Evolutionary conservation across 2,888 invertebrate genomes (phyloP).

Genomic region (Heteromurus nitidus): DNA sequence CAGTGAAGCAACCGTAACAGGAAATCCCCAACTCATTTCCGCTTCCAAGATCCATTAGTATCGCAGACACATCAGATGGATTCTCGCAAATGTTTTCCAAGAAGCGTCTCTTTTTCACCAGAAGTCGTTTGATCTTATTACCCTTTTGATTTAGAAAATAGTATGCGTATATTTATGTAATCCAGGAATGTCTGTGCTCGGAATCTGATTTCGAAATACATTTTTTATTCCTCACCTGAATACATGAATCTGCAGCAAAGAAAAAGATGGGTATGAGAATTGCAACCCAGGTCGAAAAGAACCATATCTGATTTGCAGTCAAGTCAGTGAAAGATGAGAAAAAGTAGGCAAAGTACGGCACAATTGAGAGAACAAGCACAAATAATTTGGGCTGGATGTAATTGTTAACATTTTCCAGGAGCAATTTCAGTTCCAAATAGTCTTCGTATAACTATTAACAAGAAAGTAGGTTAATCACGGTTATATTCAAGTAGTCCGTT

Average conservation of each 20-base stretch:
- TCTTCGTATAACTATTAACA: neutral
- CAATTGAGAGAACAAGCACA: neutral
- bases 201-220: too few species aligned
- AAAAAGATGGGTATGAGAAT: neutral
- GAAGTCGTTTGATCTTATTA: neutral
- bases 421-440: slow-evolving; percentile 17
- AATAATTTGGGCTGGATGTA: neutral
- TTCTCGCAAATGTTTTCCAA: neutral
- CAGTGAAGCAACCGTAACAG: slow-evolving; percentile 27
- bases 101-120: neutral
- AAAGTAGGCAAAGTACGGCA: slow-evolving; percentile 4
- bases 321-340: neutral
- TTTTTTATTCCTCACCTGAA: slow-evolving; percentile 1
- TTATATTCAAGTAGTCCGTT: neutral
- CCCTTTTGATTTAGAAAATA: neutral
- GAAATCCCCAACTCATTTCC: slow-evolving; percentile 29
- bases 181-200: too few species aligned
- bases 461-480: neutral
- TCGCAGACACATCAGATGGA: slow-evolving; percentile 6
- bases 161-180: neutral
- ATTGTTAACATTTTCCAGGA: neutral
- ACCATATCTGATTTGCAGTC: neutral
- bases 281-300: neutral
- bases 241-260: slow-evolving; percentile 18
- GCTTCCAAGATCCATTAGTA: neutral